These are phyloP conservation scores for Eristalis arbustorum DNA, from an alignment of 2,888 invertebrate genomes.

Conservation along the genomic window DNA sequence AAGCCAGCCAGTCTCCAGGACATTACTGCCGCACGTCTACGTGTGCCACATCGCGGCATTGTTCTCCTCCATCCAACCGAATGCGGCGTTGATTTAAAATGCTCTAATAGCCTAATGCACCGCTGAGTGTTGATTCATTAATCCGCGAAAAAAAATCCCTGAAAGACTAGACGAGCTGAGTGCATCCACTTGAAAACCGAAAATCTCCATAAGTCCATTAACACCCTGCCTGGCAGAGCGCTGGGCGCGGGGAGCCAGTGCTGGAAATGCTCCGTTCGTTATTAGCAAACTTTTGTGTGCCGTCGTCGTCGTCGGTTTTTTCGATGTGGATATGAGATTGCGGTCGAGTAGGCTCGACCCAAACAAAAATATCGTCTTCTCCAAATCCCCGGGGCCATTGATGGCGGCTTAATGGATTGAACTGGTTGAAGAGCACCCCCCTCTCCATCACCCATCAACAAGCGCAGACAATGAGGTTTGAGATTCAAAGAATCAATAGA, in stretches of 20 bases:
- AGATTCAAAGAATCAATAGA: neutral
- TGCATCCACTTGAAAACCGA: slow-evolving; percentile 2
- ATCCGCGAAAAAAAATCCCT: slow-evolving; percentile 43
- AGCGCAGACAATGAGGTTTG: neutral
- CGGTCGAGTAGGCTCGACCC: neutral
- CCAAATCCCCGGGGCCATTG: neutral
- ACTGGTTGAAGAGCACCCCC: neutral
- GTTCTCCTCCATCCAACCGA: neutral
- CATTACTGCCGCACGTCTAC: neutral
- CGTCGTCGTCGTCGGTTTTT: neutral
- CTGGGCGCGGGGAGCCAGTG: neutral
- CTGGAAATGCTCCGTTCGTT: neutral
- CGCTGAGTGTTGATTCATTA: slow-evolving; percentile 62
- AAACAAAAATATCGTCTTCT: neutral
- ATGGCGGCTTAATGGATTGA: neutral
- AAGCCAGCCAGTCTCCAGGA: neutral
- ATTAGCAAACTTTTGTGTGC: neutral
- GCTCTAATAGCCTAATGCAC: slow-evolving; percentile 52
- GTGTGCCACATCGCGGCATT: neutral
- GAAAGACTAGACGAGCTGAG: slow-evolving; percentile 30
- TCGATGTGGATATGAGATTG: neutral
- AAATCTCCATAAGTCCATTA: slow-evolving; percentile 52
- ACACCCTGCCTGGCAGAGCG: slow-evolving; percentile 42
- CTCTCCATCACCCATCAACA: too few relatives aligned
- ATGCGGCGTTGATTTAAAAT: slow-evolving; percentile 20